phyloP scores from a whole-genome alignment of 2,888 invertebrate genomes.

The Nomada hirtipes region DNA sequence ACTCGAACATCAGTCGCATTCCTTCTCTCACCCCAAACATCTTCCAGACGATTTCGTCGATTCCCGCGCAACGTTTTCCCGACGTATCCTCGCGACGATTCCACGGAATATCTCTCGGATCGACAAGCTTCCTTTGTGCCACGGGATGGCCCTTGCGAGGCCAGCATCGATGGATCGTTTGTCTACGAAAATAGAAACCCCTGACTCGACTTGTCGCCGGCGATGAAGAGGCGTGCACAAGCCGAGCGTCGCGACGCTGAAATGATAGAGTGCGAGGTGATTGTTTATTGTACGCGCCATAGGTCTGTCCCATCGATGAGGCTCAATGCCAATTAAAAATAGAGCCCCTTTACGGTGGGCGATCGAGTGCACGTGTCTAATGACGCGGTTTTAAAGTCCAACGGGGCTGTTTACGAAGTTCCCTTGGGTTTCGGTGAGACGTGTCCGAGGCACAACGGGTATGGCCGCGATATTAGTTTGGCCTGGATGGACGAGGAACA shows the following conservation, averaged over 20 bases:
- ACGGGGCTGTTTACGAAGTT: no score
- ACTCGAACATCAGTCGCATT: constrained; percentile 11
- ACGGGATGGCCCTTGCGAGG: constrained; percentile 51
- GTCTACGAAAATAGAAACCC: constrained; percentile 66
- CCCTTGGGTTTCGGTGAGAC: no score
- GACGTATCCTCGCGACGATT: constrained; percentile 10
- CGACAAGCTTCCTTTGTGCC: constrained; percentile 38
- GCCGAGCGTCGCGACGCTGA: neutral
- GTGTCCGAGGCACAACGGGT: no score
- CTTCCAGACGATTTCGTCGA: constrained; percentile 21
- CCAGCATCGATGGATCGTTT: constrained; percentile 51
- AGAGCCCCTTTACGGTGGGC: neutral
- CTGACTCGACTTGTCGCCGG: constrained; percentile 31
- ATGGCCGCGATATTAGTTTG: no score
- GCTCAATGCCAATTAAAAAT: constrained; percentile 4
- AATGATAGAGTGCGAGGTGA: constrained; percentile 28
- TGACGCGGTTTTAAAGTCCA: neutral
- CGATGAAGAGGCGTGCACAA: constrained; percentile 7
- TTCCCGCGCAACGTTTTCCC: constrained; percentile 3
- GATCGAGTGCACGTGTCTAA: neutral
- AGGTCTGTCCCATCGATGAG: neutral
- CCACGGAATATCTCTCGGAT: constrained; percentile 39
- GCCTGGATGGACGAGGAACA: no score
- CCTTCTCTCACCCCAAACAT: neutral
- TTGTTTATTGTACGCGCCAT: constrained; percentile 6